Conservation (phyloP, 2,888 invertebrate genomes). For the Acleris laterana region DNA sequence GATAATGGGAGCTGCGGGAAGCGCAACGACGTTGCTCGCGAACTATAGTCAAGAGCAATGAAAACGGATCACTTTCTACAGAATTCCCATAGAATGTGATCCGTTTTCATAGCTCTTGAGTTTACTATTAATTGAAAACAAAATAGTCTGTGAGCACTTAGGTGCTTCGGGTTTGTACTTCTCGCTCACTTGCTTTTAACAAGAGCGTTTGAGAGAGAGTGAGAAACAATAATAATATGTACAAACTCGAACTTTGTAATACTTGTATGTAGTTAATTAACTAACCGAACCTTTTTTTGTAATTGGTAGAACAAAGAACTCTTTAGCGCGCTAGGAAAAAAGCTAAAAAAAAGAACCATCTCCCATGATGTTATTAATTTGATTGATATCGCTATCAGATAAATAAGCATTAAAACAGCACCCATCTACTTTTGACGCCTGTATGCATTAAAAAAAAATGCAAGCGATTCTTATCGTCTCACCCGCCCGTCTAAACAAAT, state of each 20-base stretch:
- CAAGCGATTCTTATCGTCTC: constrained; percentile 56
- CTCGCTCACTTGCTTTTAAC: too few relatives aligned
- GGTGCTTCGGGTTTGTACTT: too few relatives aligned
- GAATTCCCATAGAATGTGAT: too few relatives aligned
- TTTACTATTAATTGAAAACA: too few relatives aligned
- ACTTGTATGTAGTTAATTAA: too few relatives aligned
- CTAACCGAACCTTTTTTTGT: too few relatives aligned
- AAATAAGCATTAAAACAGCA: constrained; percentile 56
- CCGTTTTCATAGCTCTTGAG: too few relatives aligned
- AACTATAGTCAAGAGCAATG: not conserved
- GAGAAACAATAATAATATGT: too few relatives aligned
- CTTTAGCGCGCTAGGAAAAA: not conserved
- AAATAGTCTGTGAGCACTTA: too few relatives aligned
- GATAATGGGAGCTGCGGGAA: constrained; percentile 3
- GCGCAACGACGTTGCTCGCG: not conserved
- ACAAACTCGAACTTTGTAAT: too few relatives aligned
- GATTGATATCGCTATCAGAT: constrained; percentile 47
- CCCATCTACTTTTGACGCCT: constrained; percentile 47
- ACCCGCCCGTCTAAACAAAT: constrained; percentile 63
- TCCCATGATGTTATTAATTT: constrained; percentile 42
- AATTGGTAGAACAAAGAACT: not conserved
- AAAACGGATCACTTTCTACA: not conserved
- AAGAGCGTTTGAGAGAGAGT: too few relatives aligned
- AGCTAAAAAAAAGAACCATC: not conserved
- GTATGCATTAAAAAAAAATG: constrained; percentile 50